A percentile compares a stretch with the other conserved stretches of the same genome.
Evolutionary conservation across 1,140 invertebrate species (phyloP).

Genomic region (Drosophila nannoptera): DNA sequence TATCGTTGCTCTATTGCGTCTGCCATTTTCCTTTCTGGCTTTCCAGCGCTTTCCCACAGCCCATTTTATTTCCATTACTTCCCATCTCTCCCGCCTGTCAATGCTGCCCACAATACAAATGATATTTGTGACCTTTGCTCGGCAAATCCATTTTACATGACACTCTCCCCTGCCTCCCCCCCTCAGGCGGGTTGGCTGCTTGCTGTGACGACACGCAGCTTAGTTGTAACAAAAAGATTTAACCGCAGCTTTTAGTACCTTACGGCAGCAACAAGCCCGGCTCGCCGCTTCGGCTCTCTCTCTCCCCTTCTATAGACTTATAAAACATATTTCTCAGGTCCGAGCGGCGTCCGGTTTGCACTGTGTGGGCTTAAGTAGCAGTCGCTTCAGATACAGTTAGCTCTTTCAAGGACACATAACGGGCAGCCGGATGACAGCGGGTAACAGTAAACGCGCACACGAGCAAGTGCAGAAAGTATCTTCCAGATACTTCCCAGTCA

Average conservation of each 20-base stretch:
- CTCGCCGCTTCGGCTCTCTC: too few species aligned
- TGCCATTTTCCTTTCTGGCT: constrained; percentile 1
- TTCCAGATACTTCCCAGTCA: constrained; percentile 5
- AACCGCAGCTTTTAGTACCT: not conserved
- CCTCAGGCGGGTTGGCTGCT: not conserved
- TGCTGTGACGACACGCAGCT: not conserved
- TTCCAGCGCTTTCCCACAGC: not conserved
- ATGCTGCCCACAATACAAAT: constrained; percentile 44
- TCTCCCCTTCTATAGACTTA: too few species aligned
- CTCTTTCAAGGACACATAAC: constrained; percentile 73
- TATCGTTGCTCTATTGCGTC: not conserved
- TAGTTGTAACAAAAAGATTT: not conserved
- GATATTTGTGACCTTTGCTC: constrained; percentile 28
- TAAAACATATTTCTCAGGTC: too few species aligned
- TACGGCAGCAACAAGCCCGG: not conserved
- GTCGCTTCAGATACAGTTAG: constrained; percentile 57
- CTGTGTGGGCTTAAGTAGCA: constrained; percentile 8
- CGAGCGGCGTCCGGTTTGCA: too few species aligned
- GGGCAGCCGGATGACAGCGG: constrained; percentile 55
- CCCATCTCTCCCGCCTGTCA: constrained; percentile 38
- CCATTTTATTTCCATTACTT: constrained; percentile 6
- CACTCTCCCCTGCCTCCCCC: not conserved
- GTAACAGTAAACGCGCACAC: constrained; percentile 66
- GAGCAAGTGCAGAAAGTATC: constrained; percentile 55
- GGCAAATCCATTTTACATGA: constrained; percentile 49